Conservation (phyloP, 2,888 invertebrate genomes). For the Lycophotia porphyrea region DNA sequence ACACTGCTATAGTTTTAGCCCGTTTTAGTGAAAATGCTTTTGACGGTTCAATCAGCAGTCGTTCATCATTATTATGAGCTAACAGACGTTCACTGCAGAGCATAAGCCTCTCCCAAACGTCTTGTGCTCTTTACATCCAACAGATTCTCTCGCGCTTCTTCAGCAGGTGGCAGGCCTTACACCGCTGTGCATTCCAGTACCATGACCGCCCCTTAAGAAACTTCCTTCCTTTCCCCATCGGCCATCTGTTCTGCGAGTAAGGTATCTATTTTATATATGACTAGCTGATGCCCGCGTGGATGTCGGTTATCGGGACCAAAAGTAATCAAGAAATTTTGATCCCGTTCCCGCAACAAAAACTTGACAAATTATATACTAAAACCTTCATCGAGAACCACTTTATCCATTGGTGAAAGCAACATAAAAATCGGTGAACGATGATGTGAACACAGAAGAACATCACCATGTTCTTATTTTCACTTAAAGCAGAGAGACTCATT, state of each 20-base stretch:
- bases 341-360: too few relatives aligned
- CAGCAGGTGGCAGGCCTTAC: not conserved
- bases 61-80: not conserved
- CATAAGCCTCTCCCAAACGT: not conserved
- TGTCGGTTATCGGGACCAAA: too few relatives aligned
- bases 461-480: not conserved
- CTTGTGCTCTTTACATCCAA: not conserved
- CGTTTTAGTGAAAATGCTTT: not conserved
- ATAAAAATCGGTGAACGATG: too few relatives aligned
- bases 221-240: not conserved
- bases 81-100: not conserved
- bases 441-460: not conserved
- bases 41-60: not conserved
- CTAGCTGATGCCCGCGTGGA: too few relatives aligned
- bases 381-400: too few relatives aligned
- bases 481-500: not conserved
- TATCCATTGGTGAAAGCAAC: too few relatives aligned
- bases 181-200: not conserved
- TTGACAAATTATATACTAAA: too few relatives aligned
- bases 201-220: not conserved
- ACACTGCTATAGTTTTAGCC: not conserved
- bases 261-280: too few relatives aligned
- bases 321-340: too few relatives aligned
- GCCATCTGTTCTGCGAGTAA: not conserved
- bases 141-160: not conserved